Base-by-base conservation (phyloP, 2,797 vertebrate genomes). In the Aldrovandia affinis region DNA sequence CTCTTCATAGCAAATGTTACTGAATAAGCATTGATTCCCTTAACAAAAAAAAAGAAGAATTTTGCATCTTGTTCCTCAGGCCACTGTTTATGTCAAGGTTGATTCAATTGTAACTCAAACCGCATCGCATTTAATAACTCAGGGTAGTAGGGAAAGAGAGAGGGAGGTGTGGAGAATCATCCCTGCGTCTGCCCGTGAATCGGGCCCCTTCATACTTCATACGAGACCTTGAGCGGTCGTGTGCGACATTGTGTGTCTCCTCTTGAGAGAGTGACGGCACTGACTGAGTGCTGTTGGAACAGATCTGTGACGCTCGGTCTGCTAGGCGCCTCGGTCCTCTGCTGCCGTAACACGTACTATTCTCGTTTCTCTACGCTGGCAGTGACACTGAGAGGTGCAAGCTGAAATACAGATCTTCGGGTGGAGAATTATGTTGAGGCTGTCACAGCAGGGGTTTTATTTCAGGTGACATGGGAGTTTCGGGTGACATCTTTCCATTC, bases 11-110 rank as follows among this genome's bases (percentile, higher is more conserved):
- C 30, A 81, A 68, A 54, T 44, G 36, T 39, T 44, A n/a, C 20
- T 6, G 78, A 61, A 81, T 82, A 54, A 82, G 57, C 42, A 81
- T 87, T 70, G 54, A 88, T 85, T 54, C 3, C 55, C 65, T 65
- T 68, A 78, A 73, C 18, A 57, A 57, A 57, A 10, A 57, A 57
- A 57, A 2, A 57, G 15, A 30, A n/a, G 2, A 33, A 30, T 33
- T 80, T n/a, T 68, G 80, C n/a, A 44, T 80, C 22, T 54, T 0
- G 6, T 78, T 83, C 52, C 33, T 6, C 63, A n/a, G 1, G 36
- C 63, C 70, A 70, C 12, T 82, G 22, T 73, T 73, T 73, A 42
- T 42, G 14, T 44, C 36, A 75, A 75, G 2, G 8, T 44, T 6
- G 20, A 44, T 42, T 20, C 4, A 44, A 75, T 75, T 44, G 22